phyloP scores from a whole-genome alignment of 1,140 invertebrate species.

The Psilanteris sp. region DNA sequence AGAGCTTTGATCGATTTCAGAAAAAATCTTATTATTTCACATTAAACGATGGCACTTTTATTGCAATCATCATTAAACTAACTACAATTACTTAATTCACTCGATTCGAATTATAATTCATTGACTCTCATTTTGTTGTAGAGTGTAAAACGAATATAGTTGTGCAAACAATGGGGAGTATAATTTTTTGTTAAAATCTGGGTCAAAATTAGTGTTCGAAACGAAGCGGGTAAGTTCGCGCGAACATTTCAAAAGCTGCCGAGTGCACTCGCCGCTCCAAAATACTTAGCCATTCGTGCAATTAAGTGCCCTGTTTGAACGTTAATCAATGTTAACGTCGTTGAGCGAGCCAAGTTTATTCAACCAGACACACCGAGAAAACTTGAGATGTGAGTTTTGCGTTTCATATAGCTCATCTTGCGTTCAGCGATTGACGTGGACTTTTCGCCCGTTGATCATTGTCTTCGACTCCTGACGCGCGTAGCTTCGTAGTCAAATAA shows the following conservation, averaged over 20 bases:
- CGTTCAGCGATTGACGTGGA: slow-evolving; percentile 15
- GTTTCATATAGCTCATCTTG: slow-evolving; percentile 42
- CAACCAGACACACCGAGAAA: slow-evolving; percentile 30
- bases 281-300: slow-evolving; percentile 56
- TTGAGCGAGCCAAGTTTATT: slow-evolving; percentile 42
- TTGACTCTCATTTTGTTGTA: slow-evolving; percentile 1
- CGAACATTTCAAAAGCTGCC: slow-evolving; percentile 53
- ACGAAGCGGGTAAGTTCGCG: slow-evolving; percentile 30
- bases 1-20: no score
- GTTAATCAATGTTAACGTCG: slow-evolving; percentile 62
- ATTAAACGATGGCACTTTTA: no score
- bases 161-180: slow-evolving; percentile 17
- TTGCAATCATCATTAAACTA: no score
- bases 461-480: no score
- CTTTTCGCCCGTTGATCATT: slow-evolving; percentile 31
- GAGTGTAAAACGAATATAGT: slow-evolving; percentile 10
- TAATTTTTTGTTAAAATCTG: slow-evolving; percentile 23
- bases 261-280: slow-evolving; percentile 26
- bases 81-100: no score
- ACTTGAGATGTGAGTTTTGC: slow-evolving; percentile 38
- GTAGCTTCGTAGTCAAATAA: no score
- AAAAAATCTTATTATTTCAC: no score
- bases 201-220: slow-evolving; percentile 37
- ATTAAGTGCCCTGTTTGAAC: slow-evolving; percentile 52
- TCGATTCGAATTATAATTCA: no score